phyloP scores from a whole-genome alignment of 2,888 invertebrate genomes.

The Caenorhabditis afra region DNA sequence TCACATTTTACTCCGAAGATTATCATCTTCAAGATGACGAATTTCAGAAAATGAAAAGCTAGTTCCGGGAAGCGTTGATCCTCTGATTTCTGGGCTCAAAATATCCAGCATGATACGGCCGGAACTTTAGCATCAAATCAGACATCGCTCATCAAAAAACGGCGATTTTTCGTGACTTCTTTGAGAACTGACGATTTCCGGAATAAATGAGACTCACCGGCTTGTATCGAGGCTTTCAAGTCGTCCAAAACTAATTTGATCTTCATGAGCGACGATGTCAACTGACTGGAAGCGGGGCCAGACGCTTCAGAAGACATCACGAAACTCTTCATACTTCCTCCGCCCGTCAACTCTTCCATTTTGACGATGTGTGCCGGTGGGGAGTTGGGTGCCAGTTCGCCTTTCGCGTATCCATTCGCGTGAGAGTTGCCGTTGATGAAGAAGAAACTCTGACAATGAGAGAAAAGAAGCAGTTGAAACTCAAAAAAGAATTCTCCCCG shows the following conservation, averaged over 20 bases:
- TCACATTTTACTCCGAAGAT: neutral
- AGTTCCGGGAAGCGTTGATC: no score
- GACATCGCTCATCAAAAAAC: neutral
- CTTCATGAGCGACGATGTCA: slow-evolving; percentile 41
- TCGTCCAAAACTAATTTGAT: slow-evolving; percentile 58
- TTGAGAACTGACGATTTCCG: neutral
- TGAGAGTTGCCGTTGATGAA: slow-evolving; percentile 51
- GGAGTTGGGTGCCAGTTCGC: slow-evolving; percentile 30
- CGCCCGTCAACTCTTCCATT: slow-evolving; percentile 72
- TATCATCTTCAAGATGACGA: neutral
- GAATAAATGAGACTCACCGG: slow-evolving; percentile 23
- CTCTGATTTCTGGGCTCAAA: neutral
- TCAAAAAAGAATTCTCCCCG: slow-evolving; percentile 59
- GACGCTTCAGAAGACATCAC: slow-evolving; percentile 46
- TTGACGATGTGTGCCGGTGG: slow-evolving; percentile 70
- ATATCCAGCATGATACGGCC: neutral
- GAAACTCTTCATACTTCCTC: slow-evolving; percentile 59
- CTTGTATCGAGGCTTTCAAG: slow-evolving; percentile 58
- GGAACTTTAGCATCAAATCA: neutral
- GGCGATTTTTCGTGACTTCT: neutral
- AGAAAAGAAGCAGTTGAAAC: neutral
- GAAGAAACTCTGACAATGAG: slow-evolving; percentile 58
- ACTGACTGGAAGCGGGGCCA: slow-evolving; percentile 11
- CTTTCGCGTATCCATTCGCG: slow-evolving; percentile 52
- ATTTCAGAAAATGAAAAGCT: no score